Conservation (phyloP, 2,113 vertebrate species). For the Pavo muticus region DNA sequence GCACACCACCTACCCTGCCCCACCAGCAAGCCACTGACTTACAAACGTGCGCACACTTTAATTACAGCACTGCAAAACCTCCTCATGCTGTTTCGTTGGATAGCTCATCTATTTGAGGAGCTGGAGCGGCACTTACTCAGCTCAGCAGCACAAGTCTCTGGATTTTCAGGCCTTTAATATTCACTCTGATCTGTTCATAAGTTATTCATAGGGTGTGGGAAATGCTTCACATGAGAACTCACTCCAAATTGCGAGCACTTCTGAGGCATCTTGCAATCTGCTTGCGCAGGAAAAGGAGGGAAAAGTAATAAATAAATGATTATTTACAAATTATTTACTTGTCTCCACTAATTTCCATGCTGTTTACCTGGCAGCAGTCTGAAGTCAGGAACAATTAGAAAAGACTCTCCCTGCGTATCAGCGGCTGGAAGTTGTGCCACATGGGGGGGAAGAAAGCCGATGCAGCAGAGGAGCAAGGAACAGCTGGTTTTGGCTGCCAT, state of each 20-base stretch:
- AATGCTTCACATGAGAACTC: constrained; percentile 52
- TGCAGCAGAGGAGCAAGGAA: background rate
- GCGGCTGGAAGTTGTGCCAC: background rate
- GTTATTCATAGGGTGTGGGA: constrained; percentile 64
- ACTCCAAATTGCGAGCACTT: constrained; percentile 16
- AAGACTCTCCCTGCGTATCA: background rate
- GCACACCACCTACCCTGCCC: background rate
- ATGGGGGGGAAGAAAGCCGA: background rate
- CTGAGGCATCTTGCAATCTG: constrained; percentile 47
- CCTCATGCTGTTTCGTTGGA: background rate
- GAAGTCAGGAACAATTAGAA: constrained; percentile 42
- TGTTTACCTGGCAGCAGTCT: constrained; percentile 51
- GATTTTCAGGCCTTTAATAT: constrained; percentile 59
- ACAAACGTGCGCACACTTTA: background rate
- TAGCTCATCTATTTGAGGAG: background rate
- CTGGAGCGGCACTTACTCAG: background rate
- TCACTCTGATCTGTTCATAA: constrained; percentile 62
- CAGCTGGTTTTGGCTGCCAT: background rate
- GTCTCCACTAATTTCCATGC: constrained; percentile 51
- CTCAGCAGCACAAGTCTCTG: background rate
- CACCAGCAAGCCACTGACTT: background rate
- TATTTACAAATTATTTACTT: constrained; percentile 73
- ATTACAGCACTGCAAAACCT: background rate
- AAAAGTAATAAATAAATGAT: constrained; percentile 69
- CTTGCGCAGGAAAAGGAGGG: constrained; percentile 49